Conservation (phyloP, 2,888 invertebrate genomes). For the Junonia oenone region DNA sequence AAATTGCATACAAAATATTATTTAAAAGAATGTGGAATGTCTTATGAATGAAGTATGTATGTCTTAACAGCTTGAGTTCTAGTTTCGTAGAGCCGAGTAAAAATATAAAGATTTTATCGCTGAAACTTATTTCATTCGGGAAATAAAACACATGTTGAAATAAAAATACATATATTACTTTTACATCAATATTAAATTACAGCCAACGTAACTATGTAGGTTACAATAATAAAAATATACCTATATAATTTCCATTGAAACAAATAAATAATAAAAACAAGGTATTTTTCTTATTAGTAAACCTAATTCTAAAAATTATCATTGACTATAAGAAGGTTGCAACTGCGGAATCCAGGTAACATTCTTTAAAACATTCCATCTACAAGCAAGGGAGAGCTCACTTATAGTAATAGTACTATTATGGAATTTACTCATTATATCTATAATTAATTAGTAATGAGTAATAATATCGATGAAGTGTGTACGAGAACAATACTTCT, state of each 20-base stretch:
- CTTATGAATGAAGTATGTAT: too few species aligned
- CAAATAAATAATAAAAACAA: slow-evolving; percentile 80
- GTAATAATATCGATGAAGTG: slow-evolving; percentile 54
- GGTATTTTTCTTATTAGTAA: slow-evolving; percentile 71
- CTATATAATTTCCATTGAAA: slow-evolving; percentile 77
- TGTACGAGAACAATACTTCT: slow-evolving; percentile 31
- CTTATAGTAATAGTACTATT: slow-evolving; percentile 66
- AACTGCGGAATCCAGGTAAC: slow-evolving; percentile 70
- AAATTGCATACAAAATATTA: too few species aligned
- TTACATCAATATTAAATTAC: slow-evolving; percentile 79
- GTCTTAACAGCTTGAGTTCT: too few species aligned
- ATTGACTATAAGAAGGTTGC: slow-evolving; percentile 73
- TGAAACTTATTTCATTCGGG: background rate
- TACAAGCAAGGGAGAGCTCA: slow-evolving; percentile 75
- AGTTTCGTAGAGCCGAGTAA: background rate
- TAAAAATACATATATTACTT: slow-evolving; percentile 81
- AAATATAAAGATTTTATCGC: background rate
- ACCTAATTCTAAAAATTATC: slow-evolving; percentile 70
- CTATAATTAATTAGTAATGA: slow-evolving; percentile 71
- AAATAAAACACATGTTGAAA: slow-evolving; percentile 65
- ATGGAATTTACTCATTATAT: slow-evolving; percentile 75
- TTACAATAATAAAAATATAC: slow-evolving; percentile 80
- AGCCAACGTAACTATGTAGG: slow-evolving; percentile 79
- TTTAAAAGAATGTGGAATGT: too few species aligned
- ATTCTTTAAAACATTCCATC: slow-evolving; percentile 65